Percentiles rank a stretch among this genome's conserved stretches.
Conservation (phyloP, 2,888 invertebrate species). For the Drosophila pegasa region DNA sequence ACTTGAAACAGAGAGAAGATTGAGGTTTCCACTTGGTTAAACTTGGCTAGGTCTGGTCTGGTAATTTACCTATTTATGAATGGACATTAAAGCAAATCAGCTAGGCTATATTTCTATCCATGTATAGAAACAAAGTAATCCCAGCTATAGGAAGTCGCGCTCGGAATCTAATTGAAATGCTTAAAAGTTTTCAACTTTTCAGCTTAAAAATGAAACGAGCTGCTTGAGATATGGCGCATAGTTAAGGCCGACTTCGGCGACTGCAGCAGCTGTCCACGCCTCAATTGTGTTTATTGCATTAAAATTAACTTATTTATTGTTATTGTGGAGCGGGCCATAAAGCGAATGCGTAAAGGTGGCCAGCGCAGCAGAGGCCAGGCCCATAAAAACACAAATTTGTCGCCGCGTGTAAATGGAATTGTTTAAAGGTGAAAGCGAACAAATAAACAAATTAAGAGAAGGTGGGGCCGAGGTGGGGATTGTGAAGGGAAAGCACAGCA, state of each 20-base stretch:
- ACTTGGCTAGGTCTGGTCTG: too few species aligned
- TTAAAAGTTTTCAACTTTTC: neutral
- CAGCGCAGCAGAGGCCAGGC: slow-evolving; percentile 33
- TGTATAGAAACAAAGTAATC: neutral
- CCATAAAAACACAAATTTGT: slow-evolving; percentile 78
- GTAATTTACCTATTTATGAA: too few species aligned
- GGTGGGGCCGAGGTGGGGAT: neutral
- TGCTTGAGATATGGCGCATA: slow-evolving; percentile 10
- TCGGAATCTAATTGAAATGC: neutral
- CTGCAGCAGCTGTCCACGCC: slow-evolving; percentile 45
- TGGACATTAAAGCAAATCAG: too few species aligned
- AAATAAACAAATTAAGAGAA: slow-evolving; percentile 78
- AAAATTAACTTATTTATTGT: slow-evolving; percentile 81
- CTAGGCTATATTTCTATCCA: too few species aligned
- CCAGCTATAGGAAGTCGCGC: neutral
- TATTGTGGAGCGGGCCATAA: slow-evolving; percentile 41
- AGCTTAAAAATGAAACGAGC: neutral
- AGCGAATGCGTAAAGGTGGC: slow-evolving; percentile 3
- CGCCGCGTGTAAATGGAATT: slow-evolving; percentile 80
- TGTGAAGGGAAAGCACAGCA: neutral
- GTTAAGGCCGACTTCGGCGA: slow-evolving; percentile 22
- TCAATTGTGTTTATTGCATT: slow-evolving; percentile 80
- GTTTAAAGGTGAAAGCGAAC: slow-evolving; percentile 77
- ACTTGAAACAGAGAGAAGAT: too few species aligned
- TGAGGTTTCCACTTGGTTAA: too few species aligned